A percentile compares a stretch with the other conserved stretches of the same genome.
Evolutionary conservation across 2,113 vertebrate genomes (phyloP).

Genomic region (Sceloporus undulatus): DNA sequence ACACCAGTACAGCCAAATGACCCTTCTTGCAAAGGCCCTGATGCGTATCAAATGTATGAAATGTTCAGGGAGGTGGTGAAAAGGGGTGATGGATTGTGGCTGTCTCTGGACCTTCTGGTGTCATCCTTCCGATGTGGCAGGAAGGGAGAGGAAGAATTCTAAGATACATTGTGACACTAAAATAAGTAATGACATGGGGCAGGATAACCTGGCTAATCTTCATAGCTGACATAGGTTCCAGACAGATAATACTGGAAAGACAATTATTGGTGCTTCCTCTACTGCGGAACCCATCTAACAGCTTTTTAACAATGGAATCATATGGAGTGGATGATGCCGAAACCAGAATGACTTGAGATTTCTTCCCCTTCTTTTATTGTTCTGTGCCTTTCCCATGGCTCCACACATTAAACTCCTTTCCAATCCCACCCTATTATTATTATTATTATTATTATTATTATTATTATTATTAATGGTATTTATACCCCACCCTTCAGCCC

Average conservation of each 20-base stretch:
- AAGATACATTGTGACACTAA: background rate
- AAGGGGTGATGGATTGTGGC: background rate
- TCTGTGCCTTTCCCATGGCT: background rate
- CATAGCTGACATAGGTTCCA: background rate
- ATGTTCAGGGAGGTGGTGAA: fast-evolving
- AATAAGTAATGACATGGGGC: background rate
- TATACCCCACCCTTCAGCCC: too few species aligned
- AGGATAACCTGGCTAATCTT: background rate
- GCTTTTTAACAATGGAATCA: background rate
- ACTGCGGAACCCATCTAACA: background rate
- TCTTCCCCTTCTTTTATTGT: too few species aligned
- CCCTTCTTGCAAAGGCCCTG: background rate
- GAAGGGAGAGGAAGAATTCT: background rate
- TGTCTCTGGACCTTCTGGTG: background rate
- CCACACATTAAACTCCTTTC: background rate
- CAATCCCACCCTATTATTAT: background rate
- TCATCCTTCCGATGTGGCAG: background rate
- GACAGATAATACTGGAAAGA: background rate
- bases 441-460: too few species aligned
- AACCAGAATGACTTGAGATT: background rate
- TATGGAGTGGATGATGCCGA: background rate
- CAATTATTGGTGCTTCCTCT: background rate
- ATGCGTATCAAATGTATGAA: background rate
- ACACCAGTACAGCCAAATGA: background rate
- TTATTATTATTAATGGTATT: too few species aligned